Evolutionary conservation across 1,140 invertebrate species (phyloP), one percentile per base, ranked within the genome.

Genomic region (Orchestia grillus): DNA sequence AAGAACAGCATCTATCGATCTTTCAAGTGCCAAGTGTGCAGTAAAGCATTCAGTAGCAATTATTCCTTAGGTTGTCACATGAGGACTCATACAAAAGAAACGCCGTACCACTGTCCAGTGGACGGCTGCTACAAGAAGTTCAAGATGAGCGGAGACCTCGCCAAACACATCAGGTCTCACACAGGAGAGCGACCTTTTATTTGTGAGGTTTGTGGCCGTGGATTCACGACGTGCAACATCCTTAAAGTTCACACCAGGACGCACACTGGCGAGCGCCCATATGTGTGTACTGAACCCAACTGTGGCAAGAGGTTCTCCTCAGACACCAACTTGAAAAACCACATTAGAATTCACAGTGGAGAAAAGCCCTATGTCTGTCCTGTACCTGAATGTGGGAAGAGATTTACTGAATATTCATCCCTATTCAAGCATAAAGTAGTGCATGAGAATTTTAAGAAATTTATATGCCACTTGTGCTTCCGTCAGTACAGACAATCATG

Each of bases 401-500:
- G 98, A 62, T 98, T 98, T 97, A 98, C 98, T 3, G 98, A 98
- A 97, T 98, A 98, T 97, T 98, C 98, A 91, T 98, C 98, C 97
- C 97, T 98, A 41, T 98, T 98, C 97, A 98, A 98, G 97, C 98
- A 98, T 97, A 98, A 98, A 97, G 97, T 98, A 45, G 98, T 98
- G 42, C 98, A 98, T 97, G 98, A 98, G 8, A 98, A 98, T 96
- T 97, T 98, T 96, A 98, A 98, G 96, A 98, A 98, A 42, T 98
- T 98, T 96, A 97, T 97, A 87, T 98, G 98, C 96, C 97, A 97
- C 95, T 97, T 98, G 19, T 98, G 98, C 97, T 97, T 97, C 0
- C 98, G 98, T 96, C 98, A 97, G 53, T 98, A 98, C 96, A 97
- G 98, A 36, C 98, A 98, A 97, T 98, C 97, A 23, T 98, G 98